Conservation (phyloP, 2,797 vertebrate species). For the Centropyge bicolor region DNA sequence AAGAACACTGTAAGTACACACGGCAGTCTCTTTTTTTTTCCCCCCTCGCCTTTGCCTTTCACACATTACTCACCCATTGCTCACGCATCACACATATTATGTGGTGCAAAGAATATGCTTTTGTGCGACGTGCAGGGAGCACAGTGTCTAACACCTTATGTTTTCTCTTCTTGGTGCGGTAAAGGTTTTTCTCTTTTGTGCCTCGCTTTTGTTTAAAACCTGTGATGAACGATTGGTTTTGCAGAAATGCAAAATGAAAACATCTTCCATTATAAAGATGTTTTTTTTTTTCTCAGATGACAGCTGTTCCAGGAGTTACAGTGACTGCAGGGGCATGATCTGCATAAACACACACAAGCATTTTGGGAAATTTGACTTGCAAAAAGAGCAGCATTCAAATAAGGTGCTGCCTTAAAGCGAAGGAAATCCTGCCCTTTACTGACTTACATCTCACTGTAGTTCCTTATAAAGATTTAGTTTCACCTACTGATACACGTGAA, state of each 20-base stretch:
- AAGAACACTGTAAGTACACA: slow-evolving; percentile 98
- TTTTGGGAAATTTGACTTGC: slow-evolving; percentile 57
- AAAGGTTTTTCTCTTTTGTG: slow-evolving; percentile 30
- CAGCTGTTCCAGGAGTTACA: slow-evolving; percentile 14
- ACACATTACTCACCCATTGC: slow-evolving; percentile 58
- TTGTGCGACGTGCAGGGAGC: slow-evolving; percentile 32
- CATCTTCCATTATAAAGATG: slow-evolving; percentile 13
- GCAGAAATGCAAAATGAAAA: slow-evolving; percentile 28
- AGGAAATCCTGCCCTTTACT: slow-evolving; percentile 57
- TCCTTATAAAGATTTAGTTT: not conserved
- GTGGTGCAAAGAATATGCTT: slow-evolving; percentile 64
- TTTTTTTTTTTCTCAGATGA: slow-evolving; percentile 18
- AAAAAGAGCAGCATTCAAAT: slow-evolving; percentile 71
- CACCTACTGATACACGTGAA: not conserved
- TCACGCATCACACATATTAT: slow-evolving; percentile 62
- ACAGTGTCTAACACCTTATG: slow-evolving; percentile 49
- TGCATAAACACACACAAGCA: slow-evolving; percentile 20
- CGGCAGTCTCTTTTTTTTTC: slow-evolving; percentile 1
- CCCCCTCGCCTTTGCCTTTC: slow-evolving; percentile 48
- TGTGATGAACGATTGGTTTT: slow-evolving; percentile 38
- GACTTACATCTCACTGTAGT: not conserved
- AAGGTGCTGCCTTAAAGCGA: slow-evolving; percentile 17
- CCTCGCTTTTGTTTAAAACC: slow-evolving; percentile 23
- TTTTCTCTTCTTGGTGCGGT: slow-evolving; percentile 29
- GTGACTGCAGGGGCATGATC: slow-evolving; percentile 10